Conservation (phyloP, 2,888 invertebrate species). For the Empis livida region DNA sequence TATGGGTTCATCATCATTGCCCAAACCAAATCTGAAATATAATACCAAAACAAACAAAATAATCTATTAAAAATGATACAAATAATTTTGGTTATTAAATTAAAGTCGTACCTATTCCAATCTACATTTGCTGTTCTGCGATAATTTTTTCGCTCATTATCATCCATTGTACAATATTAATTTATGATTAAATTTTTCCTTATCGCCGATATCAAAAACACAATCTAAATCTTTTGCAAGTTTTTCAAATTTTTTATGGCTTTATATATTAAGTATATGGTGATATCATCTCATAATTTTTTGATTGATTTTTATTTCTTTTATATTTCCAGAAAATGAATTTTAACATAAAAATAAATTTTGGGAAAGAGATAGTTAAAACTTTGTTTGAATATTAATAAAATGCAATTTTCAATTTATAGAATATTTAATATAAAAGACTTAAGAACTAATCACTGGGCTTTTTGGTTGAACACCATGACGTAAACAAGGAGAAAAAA, state of each 20-base stretch:
- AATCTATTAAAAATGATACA: background rate
- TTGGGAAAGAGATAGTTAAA: too few relatives aligned
- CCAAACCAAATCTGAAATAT: constrained; percentile 28
- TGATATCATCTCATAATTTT: constrained; percentile 1
- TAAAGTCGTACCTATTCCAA: constrained; percentile 30
- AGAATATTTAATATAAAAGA: too few relatives aligned
- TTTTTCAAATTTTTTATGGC: background rate
- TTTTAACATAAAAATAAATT: too few relatives aligned
- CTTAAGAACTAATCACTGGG: too few relatives aligned
- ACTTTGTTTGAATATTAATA: too few relatives aligned
- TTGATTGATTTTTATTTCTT: constrained; percentile 19
- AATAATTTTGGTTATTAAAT: background rate
- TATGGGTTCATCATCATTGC: constrained; percentile 30
- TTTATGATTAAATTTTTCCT: background rate
- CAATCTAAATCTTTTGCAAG: background rate
- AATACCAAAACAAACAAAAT: background rate
- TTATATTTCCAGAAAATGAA: too few relatives aligned
- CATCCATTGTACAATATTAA: background rate
- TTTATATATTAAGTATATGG: background rate
- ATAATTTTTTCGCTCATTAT: constrained; percentile 10
- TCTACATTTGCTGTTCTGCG: constrained; percentile 24
- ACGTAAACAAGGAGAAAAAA: too few relatives aligned
- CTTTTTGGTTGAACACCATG: too few relatives aligned
- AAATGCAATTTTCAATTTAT: too few relatives aligned
- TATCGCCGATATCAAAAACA: background rate